A percentile compares a stretch with the other conserved stretches of the same genome.
These are phyloP conservation scores for Willisornis vidua DNA, from an alignment of 2,113 vertebrate genomes.

Conservation along the genomic window DNA sequence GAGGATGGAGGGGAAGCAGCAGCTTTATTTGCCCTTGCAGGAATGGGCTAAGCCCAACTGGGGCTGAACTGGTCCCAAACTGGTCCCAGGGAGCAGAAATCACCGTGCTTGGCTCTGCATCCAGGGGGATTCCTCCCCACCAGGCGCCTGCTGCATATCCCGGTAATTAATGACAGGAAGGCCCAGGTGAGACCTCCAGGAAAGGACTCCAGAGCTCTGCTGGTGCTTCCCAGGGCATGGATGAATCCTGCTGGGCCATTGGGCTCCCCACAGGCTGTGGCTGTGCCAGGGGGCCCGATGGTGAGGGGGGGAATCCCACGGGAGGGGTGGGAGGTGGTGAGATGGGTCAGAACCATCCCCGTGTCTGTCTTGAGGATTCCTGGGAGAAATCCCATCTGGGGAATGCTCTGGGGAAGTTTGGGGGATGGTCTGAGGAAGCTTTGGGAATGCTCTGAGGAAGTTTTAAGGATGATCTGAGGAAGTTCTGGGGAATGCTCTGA, in stretches of 20 bases:
- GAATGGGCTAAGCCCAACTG: not conserved
- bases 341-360: rapidly evolving
- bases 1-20: not conserved
- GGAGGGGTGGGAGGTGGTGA: not conserved
- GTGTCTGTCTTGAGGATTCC: rapidly evolving
- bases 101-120: not conserved
- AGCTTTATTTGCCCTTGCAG: rapidly evolving
- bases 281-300: rapidly evolving
- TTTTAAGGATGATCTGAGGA: not conserved
- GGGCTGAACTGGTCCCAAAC: not conserved
- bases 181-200: not conserved
- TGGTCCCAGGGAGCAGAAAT: not conserved
- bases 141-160: not conserved
- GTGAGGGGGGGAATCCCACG: not conserved
- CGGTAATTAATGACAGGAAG: not conserved
- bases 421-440: not conserved
- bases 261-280: rapidly evolving
- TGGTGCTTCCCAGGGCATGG: not conserved
- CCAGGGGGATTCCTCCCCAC: not conserved
- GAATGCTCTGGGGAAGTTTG: no score
- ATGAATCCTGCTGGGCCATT: not conserved
- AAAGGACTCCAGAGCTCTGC: not conserved
- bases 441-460: not conserved
- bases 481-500: not conserved
- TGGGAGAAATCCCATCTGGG: not conserved